Evolutionary conservation across 2,888 invertebrate genomes (phyloP).

Genomic region (Terebella lapidaria): DNA sequence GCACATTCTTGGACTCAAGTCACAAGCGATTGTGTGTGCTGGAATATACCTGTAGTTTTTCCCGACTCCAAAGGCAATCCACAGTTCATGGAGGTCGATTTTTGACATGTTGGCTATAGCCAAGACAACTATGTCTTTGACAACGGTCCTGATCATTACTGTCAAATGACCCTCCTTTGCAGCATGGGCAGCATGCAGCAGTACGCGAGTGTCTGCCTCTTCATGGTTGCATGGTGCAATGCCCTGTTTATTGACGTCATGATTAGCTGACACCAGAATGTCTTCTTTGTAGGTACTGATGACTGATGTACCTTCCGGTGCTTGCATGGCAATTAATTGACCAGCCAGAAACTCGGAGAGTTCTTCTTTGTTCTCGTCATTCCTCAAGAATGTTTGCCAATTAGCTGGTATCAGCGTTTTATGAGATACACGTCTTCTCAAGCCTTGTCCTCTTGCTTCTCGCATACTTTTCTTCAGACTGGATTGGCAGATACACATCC

Average conservation of each 20-base stretch:
- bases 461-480: constrained; percentile 10
- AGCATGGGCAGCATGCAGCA: constrained; percentile 1
- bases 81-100: constrained; percentile 7
- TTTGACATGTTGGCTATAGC: not conserved
- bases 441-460: constrained; percentile 7
- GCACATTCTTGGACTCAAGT: constrained; percentile 10
- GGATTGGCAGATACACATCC: constrained; percentile 12
- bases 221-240: constrained; percentile 24
- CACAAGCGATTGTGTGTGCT: constrained; percentile 14
- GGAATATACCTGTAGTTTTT: constrained; percentile 19
- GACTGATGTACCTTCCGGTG: no score
- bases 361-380: constrained; percentile 17
- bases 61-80: constrained; percentile 21
- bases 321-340: no score
- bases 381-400: constrained; percentile 18
- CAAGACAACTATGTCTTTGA: not conserved
- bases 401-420: constrained; percentile 13
- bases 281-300: no score
- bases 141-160: not conserved
- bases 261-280: constrained; percentile 4
- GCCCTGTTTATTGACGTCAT: constrained; percentile 2
- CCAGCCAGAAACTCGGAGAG: constrained; percentile 12
- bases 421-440: constrained; percentile 4
- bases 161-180: not conserved
- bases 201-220: constrained; percentile 20